phyloP scores from a whole-genome alignment of 2,113 vertebrate genomes.

The Hiodon tergisus region DNA sequence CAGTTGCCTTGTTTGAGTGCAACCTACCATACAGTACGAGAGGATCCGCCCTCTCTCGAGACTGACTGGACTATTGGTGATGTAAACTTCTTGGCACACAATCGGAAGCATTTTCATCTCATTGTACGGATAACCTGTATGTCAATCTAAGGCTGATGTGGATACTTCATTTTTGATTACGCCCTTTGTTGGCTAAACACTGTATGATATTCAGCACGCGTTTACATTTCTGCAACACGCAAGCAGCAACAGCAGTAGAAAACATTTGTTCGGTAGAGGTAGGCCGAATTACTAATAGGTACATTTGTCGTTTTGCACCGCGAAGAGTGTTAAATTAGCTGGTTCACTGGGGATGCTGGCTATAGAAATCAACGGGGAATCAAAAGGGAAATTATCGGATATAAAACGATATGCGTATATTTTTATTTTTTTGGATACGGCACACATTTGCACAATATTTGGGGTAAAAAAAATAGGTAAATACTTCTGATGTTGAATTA shows the following conservation, averaged over 20 bases:
- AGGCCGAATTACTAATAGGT: too few relatives aligned
- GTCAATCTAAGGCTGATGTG: neutral
- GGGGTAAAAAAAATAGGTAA: too few relatives aligned
- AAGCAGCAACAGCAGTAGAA: neutral
- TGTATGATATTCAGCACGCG: neutral
- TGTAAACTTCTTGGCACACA: neutral
- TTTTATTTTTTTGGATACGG: too few relatives aligned
- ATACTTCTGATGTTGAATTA: too few relatives aligned
- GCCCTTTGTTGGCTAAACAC: neutral
- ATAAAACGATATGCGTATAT: too few relatives aligned
- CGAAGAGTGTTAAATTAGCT: too few relatives aligned
- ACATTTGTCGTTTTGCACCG: too few relatives aligned
- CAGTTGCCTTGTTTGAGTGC: constrained; percentile 40
- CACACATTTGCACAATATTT: too few relatives aligned
- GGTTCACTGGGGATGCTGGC: too few relatives aligned
- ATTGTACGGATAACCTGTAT: neutral
- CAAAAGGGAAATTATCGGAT: too few relatives aligned
- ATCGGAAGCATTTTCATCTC: neutral
- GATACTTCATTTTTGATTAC: neutral
- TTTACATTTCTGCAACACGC: neutral
- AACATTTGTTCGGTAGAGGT: neutral
- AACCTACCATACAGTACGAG: constrained; percentile 38
- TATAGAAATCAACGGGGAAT: too few relatives aligned
- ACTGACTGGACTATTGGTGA: constrained; percentile 41
- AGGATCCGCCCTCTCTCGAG: constrained; percentile 36